Base-by-base conservation (phyloP, 2,888 invertebrate species). In the Acanthosepion esculentum region DNA sequence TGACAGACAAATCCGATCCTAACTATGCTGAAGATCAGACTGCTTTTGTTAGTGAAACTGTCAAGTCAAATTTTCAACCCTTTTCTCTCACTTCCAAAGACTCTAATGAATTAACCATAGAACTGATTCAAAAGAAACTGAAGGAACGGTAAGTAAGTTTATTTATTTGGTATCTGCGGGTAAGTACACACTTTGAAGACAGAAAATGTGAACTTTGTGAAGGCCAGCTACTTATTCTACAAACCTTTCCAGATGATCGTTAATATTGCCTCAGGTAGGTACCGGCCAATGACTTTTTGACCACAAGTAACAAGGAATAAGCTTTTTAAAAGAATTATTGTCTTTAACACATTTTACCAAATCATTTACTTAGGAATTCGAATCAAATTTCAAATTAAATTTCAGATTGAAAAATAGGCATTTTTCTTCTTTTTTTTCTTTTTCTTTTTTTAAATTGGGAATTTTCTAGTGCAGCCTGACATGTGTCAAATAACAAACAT, bases 81-180 rank as follows among this genome's bases (percentile, higher is more conserved):
- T 95, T 96, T 91, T 94, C 94, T 93, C 91, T 95, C 33, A 41
- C 96, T 94, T 94, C 96, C n/a, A 95, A 95, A 59, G 94, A 92
- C 29, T 93, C 94, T 29, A 95, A 95, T 93, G 95, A 95, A 26
- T 95, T 97, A 48, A 97, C 96, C 50, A 96, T 97, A 92, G 97
- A 97, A 91, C 94, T 95, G 41, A 96, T 97, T 95, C 96, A 97
- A 95, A 97, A 97, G 95, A 96, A 97, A 94, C 96, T 97, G 92
- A 96, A 97, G 95, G 97, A 97, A 94, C 97, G 97, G 97, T 97
- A 96, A 95, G 95, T 92, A 48, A 50, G 55, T 94, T 95, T 59
- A 53, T 94, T 78, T 94, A 29, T 53, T 64, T 29, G 53, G 41
- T 59, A 59, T 50, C 91, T 91, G 91, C 94, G 29, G 29, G 59